Conservation (phyloP, 2,797 vertebrate genomes). For the Rhyacichthys aspro region DNA sequence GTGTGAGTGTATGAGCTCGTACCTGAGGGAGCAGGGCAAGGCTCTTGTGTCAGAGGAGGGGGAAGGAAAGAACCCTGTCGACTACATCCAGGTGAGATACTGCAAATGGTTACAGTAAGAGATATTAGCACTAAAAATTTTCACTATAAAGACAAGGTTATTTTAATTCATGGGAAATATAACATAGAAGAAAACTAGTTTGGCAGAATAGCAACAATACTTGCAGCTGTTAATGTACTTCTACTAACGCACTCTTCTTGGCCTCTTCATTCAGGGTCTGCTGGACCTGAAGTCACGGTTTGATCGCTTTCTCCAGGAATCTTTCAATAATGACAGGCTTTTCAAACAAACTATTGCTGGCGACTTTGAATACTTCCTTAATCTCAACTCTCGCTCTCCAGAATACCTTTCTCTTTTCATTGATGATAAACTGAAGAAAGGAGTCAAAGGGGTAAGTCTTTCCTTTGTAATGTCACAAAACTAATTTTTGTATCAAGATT, state of each 20-base stretch:
- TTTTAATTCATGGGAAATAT: no score
- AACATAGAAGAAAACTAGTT: no score
- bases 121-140: no score
- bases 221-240: neutral
- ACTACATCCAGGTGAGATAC: constrained; percentile 92
- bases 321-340: constrained; percentile 96
- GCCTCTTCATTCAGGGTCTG: constrained; percentile 83
- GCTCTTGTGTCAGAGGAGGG: constrained; percentile 96
- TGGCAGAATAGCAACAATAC: no score
- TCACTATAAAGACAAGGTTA: no score
- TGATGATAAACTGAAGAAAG: constrained; percentile 98
- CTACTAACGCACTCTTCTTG: neutral
- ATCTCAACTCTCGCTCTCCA: constrained; percentile 97
- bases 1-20: constrained; percentile 98
- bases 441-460: constrained; percentile 95
- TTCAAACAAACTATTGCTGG: constrained; percentile 99
- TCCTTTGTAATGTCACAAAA: neutral
- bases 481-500: no score
- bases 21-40: constrained; percentile 95
- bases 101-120: no score
- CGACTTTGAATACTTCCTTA: constrained; percentile 99
- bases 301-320: constrained; percentile 96
- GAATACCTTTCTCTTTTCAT: constrained; percentile 99
- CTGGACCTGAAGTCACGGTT: constrained; percentile 97
- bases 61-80: constrained; percentile 97